Evolutionary conservation across 92 coral and sea anemone genomes (phyloP).

Genomic region (Paramuricea clavata): DNA sequence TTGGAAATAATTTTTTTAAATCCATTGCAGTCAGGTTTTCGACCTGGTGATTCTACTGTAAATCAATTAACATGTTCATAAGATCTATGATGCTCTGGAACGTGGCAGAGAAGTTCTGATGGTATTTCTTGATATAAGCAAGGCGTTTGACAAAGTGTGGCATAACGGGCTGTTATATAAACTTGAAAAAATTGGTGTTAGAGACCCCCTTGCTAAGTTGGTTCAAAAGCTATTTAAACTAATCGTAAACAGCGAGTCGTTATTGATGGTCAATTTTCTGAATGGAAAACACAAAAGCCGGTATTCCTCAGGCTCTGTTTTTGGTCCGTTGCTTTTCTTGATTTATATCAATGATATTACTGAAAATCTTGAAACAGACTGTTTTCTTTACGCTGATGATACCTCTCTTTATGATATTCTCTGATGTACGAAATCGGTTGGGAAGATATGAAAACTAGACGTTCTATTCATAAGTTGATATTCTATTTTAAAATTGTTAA

Average conservation of each 20-base stretch:
- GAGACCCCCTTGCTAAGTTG: slow-evolving; percentile 63
- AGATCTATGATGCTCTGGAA: slow-evolving; percentile 62
- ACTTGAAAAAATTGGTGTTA: too few relatives aligned
- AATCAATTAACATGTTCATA: slow-evolving; percentile 63
- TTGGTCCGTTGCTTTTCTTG: too few relatives aligned
- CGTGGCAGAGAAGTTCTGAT: slow-evolving; percentile 70
- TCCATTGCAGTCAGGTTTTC: slow-evolving; percentile 71
- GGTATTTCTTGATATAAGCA: slow-evolving; percentile 69
- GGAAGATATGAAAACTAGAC: too few relatives aligned
- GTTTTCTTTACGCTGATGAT: too few relatives aligned
- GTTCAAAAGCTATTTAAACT: slow-evolving; percentile 63
- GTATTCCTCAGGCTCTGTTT: slow-evolving; percentile 1
- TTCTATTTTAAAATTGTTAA: too few relatives aligned
- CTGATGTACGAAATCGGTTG: too few relatives aligned
- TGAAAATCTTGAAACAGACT: too few relatives aligned
- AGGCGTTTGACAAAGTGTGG: too few relatives aligned
- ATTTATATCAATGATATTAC: too few relatives aligned
- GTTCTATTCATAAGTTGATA: too few relatives aligned
- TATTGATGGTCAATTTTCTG: slow-evolving; percentile 1
- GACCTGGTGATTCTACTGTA: too few relatives aligned
- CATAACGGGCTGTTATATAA: too few relatives aligned
- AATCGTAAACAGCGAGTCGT: slow-evolving; percentile 61
- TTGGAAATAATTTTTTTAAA: slow-evolving; percentile 58
- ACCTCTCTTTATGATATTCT: slow-evolving; percentile 36
- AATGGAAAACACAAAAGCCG: neutral